Evolutionary conservation across 2,113 vertebrate genomes (phyloP).

Genomic region (Megaceryle maxima): DNA sequence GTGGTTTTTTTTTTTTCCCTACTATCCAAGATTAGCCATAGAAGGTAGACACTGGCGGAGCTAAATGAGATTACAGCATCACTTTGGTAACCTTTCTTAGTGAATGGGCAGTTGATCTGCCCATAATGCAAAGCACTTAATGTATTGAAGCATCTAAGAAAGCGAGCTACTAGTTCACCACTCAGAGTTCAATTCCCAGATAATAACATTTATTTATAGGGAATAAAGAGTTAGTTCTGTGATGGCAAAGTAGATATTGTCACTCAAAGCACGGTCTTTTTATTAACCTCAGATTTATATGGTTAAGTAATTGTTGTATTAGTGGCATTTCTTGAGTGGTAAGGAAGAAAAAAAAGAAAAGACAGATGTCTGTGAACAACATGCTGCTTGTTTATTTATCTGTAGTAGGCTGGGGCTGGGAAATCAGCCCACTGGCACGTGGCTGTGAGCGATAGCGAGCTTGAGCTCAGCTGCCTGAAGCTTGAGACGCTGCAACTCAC

Average conservation of each 20-base stretch:
- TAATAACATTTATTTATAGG: slow-evolving; percentile 60
- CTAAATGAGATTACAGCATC: slow-evolving; percentile 47
- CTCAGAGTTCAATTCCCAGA: slow-evolving; percentile 43
- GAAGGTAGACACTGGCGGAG: slow-evolving; percentile 7
- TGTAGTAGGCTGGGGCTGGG: not conserved
- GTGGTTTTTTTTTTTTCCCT: not conserved
- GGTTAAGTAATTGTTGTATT: slow-evolving; percentile 60
- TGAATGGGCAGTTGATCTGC: slow-evolving; percentile 49
- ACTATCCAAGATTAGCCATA: not conserved
- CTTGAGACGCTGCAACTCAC: not conserved
- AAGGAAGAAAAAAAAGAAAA: not conserved
- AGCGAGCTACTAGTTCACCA: slow-evolving; percentile 15
- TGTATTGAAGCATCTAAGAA: slow-evolving; percentile 39
- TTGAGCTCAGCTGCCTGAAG: not conserved
- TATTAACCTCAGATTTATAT: slow-evolving; percentile 48
- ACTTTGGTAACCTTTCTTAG: slow-evolving; percentile 41
- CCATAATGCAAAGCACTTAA: slow-evolving; percentile 55
- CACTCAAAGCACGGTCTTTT: slow-evolving; percentile 29
- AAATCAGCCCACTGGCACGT: not conserved
- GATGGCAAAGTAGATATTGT: slow-evolving; percentile 45
- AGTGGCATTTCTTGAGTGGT: slow-evolving; percentile 25
- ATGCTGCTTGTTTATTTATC: slow-evolving; percentile 26
- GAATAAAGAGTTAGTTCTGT: slow-evolving; percentile 11
- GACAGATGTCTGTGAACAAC: not conserved
- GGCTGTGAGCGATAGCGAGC: not conserved